Evolutionary conservation across 2,797 vertebrate genomes (phyloP), one percentile per base, ranked within the genome.

Genomic region (Ceryle rudis): DNA sequence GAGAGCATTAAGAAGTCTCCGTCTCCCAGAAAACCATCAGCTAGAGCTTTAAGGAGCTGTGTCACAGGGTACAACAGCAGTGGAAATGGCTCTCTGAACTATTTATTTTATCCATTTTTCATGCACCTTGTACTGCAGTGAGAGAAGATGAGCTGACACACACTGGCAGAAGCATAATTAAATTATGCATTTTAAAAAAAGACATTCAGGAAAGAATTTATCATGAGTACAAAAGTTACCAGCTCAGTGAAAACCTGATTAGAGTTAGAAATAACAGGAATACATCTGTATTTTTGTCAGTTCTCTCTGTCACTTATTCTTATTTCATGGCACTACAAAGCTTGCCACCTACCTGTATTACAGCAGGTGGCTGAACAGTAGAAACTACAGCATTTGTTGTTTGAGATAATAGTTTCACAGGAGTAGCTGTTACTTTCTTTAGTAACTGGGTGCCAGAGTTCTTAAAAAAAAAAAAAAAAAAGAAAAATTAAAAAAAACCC

Each of bases 341-440:
- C 35, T 67, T 42, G 81, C 35, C 81, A 97, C 97, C 92, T 97
- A 98, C 98, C 94, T 98, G 98, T 89, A 95, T 91, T 83, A 92
- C 79, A 94, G 97, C 93, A 95, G 97, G 74, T 83, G 97, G 95
- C 41, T 97, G 96, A 95, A 92, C 95, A 91, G 97, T 33, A 81
- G 98, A 93, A 89, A 92, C 82, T 85, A 97, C 93, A 71, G 97
- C 81, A 93, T 91, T 96, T 93, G 97, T 93, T 85, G 94, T 71
- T 81, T 95, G 95, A 82, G 97, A 86, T 78, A 97, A 88, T 2
- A 95, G 95, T 97, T 98, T 98, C 97, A 98, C 98, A 97, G 98
- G 93, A 1, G 98, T 96, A 85, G 98, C 71, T 95, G 98, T 97
- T 62, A 97, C 90, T 51, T 97, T 98, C 96, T 98, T 98, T 84